A percentile compares a stretch with the other conserved stretches of the same genome.
phyloP scores from a whole-genome alignment of 64 coral and sea anemone species.

The Stylophora pistillata region DNA sequence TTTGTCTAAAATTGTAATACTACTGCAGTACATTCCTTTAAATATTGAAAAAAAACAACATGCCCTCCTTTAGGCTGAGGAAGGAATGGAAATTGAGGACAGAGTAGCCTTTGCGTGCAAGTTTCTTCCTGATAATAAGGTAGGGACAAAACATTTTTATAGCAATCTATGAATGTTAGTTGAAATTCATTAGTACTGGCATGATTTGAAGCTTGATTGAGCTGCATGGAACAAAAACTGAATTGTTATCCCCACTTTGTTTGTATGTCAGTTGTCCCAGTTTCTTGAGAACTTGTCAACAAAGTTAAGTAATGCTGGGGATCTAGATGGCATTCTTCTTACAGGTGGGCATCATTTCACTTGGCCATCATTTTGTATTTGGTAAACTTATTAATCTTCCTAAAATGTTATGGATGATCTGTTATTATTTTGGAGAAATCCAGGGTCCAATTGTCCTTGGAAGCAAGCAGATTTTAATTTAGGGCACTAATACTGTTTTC shows the following conservation, averaged over 20 bases:
- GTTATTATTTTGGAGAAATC: neutral
- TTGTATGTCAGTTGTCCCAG: slow-evolving; percentile 7
- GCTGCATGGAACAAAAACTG: neutral
- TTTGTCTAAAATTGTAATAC: no score
- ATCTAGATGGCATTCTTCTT: slow-evolving; percentile 89
- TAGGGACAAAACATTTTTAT: neutral
- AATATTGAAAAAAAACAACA: neutral
- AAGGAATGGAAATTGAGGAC: slow-evolving; percentile 93
- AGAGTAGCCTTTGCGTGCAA: slow-evolving; percentile 98
- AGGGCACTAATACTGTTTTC: no score
- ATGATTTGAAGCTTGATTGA: no score
- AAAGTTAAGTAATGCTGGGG: slow-evolving; percentile 71
- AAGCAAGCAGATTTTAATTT: no score
- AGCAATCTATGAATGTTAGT: no score
- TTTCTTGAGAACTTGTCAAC: slow-evolving; percentile 65
- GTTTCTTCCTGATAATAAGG: slow-evolving; percentile 92
- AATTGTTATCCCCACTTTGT: neutral
- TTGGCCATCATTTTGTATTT: neutral
- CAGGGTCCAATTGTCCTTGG: no score
- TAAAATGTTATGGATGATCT: neutral
- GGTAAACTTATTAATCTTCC: neutral
- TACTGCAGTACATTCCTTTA: no score
- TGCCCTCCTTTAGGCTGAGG: slow-evolving; percentile 64
- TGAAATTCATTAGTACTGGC: no score
- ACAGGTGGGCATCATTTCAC: slow-evolving; percentile 53